Conservation (phyloP, 2,888 invertebrate genomes). For the Microctonus aethiopoides region DNA sequence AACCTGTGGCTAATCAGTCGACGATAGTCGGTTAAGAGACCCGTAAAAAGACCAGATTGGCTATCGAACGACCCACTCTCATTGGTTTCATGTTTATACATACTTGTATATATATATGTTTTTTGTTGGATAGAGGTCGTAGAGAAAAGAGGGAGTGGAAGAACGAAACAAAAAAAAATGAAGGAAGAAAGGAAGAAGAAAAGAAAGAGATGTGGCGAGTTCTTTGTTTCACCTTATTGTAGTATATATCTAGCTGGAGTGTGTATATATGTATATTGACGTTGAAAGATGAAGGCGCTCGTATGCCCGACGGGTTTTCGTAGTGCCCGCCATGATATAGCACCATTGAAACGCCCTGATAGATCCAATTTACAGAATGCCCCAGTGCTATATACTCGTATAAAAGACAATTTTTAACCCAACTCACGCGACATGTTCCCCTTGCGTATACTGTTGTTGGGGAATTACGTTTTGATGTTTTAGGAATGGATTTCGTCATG, state of each 20-base stretch:
- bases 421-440: conserved; percentile 17
- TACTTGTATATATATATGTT: conserved; percentile 37
- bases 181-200: conserved; percentile 14
- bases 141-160: background rate
- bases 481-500: background rate
- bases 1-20: conserved; percentile 56
- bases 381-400: conserved; percentile 27
- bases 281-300: conserved; percentile 65
- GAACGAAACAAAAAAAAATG: background rate
- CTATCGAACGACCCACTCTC: conserved; percentile 45
- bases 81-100: conserved; percentile 38
- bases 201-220: background rate
- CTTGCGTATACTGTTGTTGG: background rate
- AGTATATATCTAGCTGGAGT: conserved; percentile 13
- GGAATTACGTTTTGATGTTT: conserved; percentile 13
- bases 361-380: conserved; percentile 65
- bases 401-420: conserved; percentile 48
- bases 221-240: background rate
- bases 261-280: conserved; percentile 54
- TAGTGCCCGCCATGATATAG: conserved; percentile 64
- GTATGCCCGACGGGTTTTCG: conserved; percentile 56
- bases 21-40: conserved; percentile 45
- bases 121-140: conserved; percentile 37
- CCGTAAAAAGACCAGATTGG: conserved; percentile 53
- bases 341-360: conserved; percentile 64